Conservation (phyloP, 2,888 invertebrate genomes). For the Synanthedon tipuliformis region DNA sequence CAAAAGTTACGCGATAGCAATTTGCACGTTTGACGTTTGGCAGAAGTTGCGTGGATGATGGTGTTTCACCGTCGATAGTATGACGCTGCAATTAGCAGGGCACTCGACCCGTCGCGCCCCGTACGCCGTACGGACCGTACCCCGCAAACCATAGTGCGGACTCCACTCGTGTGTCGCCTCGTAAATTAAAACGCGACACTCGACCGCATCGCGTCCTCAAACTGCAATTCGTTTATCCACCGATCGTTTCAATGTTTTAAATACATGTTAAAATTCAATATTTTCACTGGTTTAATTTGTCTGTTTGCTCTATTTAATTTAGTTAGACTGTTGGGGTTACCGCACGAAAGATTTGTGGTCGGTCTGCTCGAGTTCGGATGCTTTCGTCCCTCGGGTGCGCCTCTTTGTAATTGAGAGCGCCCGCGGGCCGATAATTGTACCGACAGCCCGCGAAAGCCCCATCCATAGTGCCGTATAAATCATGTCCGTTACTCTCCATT, state of each 20-base stretch:
- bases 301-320: slow-evolving; percentile 32
- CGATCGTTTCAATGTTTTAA: slow-evolving; percentile 29
- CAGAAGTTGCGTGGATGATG: slow-evolving; percentile 27
- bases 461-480: slow-evolving; percentile 47
- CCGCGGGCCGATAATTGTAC: slow-evolving; percentile 66
- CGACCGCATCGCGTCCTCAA: slow-evolving; percentile 50
- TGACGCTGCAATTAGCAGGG: slow-evolving; percentile 63
- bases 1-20: too few relatives aligned
- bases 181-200: slow-evolving; percentile 67
- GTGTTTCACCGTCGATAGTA: slow-evolving; percentile 29
- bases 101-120: slow-evolving; percentile 49
- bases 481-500: slow-evolving; percentile 69
- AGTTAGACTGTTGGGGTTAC: slow-evolving; percentile 19
- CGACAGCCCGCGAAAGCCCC: slow-evolving; percentile 42
- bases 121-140: slow-evolving; percentile 4
- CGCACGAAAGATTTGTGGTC: slow-evolving; percentile 53
- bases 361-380: slow-evolving; percentile 39
- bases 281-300: slow-evolving; percentile 4
- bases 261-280: neutral
- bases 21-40: slow-evolving; percentile 27
- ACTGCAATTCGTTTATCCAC: slow-evolving; percentile 49
- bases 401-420: slow-evolving; percentile 69
- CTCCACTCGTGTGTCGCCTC: slow-evolving; percentile 64
- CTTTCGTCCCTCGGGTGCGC: slow-evolving; percentile 61
- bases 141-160: slow-evolving; percentile 47